Conservation (phyloP, 2,113 vertebrate genomes). For the Nanorana parkeri region DNA sequence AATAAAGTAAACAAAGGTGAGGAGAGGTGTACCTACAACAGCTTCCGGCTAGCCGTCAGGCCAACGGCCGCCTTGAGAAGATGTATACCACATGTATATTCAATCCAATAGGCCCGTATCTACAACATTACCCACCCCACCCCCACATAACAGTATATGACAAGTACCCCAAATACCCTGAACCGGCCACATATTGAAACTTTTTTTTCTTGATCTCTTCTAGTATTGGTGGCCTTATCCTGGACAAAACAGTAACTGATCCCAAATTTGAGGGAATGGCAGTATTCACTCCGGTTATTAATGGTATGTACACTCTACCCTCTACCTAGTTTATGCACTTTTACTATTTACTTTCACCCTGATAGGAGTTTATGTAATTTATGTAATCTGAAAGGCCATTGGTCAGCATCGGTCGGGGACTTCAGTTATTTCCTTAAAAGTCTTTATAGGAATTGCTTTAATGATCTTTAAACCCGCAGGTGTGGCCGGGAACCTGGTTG, state of each 20-base stretch:
- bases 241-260: constrained; percentile 85
- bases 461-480: constrained; percentile 68
- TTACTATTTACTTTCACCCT: neutral
- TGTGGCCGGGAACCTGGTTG: constrained; percentile 94
- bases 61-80: too few species aligned
- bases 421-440: neutral
- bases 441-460: neutral
- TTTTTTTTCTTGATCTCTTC: neutral
- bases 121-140: too few species aligned
- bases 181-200: too few species aligned
- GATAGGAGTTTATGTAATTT: too few species aligned
- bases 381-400: neutral
- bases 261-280: constrained; percentile 89
- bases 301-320: constrained; percentile 76
- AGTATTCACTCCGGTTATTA: constrained; percentile 88
- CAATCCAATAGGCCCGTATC: too few species aligned
- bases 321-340: neutral
- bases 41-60: too few species aligned
- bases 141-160: too few species aligned
- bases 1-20: too few species aligned
- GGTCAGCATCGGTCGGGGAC: neutral
- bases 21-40: too few species aligned
- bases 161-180: too few species aligned
- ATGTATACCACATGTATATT: too few species aligned
- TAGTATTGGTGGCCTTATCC: constrained; percentile 89